Conservation (phyloP, 2,113 vertebrate genomes). For the Cyanocitta stelleri region DNA sequence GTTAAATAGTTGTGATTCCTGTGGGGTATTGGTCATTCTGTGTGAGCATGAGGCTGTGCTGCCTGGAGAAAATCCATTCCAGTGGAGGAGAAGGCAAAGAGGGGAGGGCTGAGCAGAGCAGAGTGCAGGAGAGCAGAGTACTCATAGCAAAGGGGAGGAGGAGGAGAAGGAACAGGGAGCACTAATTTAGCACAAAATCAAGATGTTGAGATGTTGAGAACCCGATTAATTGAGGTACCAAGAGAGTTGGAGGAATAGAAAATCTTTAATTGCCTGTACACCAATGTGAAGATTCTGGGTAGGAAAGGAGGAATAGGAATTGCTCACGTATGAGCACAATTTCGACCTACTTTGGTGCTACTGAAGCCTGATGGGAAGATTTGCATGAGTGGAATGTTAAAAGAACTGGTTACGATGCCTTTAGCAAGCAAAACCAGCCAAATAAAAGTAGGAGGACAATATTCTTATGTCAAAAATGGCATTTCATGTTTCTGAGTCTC, state of each 20-base stretch:
- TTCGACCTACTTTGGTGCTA: conserved; percentile 27
- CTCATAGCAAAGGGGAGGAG: not conserved
- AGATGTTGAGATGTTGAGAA: conserved; percentile 47
- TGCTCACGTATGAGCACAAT: not conserved
- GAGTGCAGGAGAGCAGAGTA: not conserved
- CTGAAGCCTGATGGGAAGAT: conserved; percentile 17
- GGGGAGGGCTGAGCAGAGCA: not conserved
- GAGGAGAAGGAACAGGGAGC: not conserved
- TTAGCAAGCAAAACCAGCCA: not conserved
- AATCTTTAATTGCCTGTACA: conserved; percentile 43
- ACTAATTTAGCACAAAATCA: conserved; percentile 38
- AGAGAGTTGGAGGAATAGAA: conserved; percentile 44
- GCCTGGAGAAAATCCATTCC: not conserved
- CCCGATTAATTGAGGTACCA: conserved; percentile 24
- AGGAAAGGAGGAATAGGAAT: conserved; percentile 11
- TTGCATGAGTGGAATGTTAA: conserved; percentile 4
- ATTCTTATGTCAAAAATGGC: not conserved
- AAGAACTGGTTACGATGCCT: not conserved
- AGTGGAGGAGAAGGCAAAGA: not conserved
- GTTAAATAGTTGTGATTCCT: not conserved
- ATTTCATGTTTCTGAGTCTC: not conserved
- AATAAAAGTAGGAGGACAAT: not conserved
- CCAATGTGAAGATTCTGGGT: not conserved
- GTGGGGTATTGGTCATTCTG: not conserved
- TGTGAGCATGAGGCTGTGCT: not conserved